phyloP scores from a whole-genome alignment of 2,888 invertebrate genomes.

The Pecten maximus region DNA sequence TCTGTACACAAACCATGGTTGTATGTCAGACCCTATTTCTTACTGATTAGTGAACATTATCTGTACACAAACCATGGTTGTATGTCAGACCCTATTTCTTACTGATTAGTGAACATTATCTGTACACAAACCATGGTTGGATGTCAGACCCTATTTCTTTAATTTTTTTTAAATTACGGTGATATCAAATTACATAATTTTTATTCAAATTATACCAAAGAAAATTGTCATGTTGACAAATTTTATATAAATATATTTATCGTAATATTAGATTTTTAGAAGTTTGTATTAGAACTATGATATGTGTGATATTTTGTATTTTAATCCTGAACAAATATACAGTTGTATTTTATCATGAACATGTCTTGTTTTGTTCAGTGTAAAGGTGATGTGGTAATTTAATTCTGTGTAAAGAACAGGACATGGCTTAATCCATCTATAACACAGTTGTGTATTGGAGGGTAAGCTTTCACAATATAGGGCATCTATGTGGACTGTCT shows the following conservation, averaged over 20 bases:
- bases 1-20: too few relatives aligned
- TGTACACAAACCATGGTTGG: neutral
- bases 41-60: too few relatives aligned
- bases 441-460: neutral
- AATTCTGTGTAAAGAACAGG: neutral
- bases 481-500: neutral
- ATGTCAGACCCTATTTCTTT: neutral
- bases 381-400: neutral
- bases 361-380: constrained; percentile 2
- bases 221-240: neutral
- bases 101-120: neutral
- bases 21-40: too few relatives aligned
- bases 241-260: constrained; percentile 26
- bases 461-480: neutral
- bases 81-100: neutral
- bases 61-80: too few relatives aligned
- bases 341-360: neutral
- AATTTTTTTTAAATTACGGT: neutral
- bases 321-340: neutral
- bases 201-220: constrained; percentile 26
- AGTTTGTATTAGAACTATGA: neutral
- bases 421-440: neutral
- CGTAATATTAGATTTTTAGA: neutral
- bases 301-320: constrained; percentile 17
- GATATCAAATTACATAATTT: neutral